Base-by-base conservation (phyloP, 2,797 vertebrate genomes). In the Enteromius anoplus region DNA sequence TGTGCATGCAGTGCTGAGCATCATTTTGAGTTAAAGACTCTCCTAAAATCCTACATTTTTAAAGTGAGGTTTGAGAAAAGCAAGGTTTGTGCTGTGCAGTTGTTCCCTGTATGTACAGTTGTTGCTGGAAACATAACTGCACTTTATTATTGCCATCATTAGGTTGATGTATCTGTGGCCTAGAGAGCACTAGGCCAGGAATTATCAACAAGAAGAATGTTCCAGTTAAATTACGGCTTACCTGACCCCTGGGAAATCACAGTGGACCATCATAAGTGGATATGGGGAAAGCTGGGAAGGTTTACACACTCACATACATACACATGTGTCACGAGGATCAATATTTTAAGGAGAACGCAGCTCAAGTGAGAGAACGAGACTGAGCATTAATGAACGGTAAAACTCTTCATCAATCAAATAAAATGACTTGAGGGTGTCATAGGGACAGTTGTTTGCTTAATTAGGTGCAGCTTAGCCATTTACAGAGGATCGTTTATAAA, bases 151-250 rank as follows among this genome's bases (percentile, higher is more conserved):
- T 58, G 81, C 88, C 85, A 88, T 90, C 85, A 86, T 89, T 86
- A 87, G 83, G 69, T 76, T 86, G 89, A 93, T 91, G 85, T 88
- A 85, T 82, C 60, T 45, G 26, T 75, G 53, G 65, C 68, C 87
- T 73, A 71, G 82, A 29, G 21, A 65, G 78, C 42, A 14, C 42
- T 47, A 77, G 68, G 82, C 81, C 73, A 51, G 65, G 23, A 81
- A 42, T 14, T 84, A 85, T 76, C 55, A 83, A 1, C 40, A 42
- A 40, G 42, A 84, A 45, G 76, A 76, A 84, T 55, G 34, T 4
- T 53, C 11, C n/a, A 47, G 84, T 78, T 21, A 37, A n/a, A 83
- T 82, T 81, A 76, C 2, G 72, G 71, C 75, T 78, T 82, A 68
- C 81, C 23, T n/a, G 4, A 78, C 85, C 70, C n/a, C 53, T 9